phyloP scores from a whole-genome alignment of 2,888 invertebrate species.

The Anaspis maculata region DNA sequence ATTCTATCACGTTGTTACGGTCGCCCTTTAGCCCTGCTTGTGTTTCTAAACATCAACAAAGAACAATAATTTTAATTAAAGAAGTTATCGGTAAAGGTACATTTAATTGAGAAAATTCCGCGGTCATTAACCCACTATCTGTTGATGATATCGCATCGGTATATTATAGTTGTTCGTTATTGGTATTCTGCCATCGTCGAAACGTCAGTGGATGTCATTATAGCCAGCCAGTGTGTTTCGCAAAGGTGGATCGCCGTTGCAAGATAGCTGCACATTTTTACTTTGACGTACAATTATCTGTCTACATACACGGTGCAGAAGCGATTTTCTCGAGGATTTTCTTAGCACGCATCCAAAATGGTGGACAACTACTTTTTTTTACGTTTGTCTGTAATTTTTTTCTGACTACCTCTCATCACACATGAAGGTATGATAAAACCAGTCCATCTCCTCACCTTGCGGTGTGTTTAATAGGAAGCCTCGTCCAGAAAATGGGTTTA shows the following conservation, averaged over 20 bases:
- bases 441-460: no score
- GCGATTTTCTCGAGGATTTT: conserved; percentile 31
- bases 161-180: conserved; percentile 27
- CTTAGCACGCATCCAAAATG: conserved; percentile 28
- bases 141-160: conserved; percentile 23
- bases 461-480: no score
- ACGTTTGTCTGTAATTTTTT: no score
- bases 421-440: no score
- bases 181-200: conserved; percentile 28
- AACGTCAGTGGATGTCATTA: conserved; percentile 28
- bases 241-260: conserved; percentile 25
- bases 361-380: conserved; percentile 28
- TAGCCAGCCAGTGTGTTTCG: conserved; percentile 24
- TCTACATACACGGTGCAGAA: conserved; percentile 29
- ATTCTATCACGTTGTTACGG: no score
- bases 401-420: no score
- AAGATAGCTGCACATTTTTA: conserved; percentile 31
- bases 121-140: conserved; percentile 20
- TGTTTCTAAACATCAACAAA: no score
- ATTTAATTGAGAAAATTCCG: conserved; percentile 16
- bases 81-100: no score
- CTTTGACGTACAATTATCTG: conserved; percentile 30
- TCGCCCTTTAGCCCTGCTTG: no score
- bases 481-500: no score
- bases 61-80: no score